Evolutionary conservation across 2,113 vertebrate genomes (phyloP).

Genomic region (Eptesicus fuscus): DNA sequence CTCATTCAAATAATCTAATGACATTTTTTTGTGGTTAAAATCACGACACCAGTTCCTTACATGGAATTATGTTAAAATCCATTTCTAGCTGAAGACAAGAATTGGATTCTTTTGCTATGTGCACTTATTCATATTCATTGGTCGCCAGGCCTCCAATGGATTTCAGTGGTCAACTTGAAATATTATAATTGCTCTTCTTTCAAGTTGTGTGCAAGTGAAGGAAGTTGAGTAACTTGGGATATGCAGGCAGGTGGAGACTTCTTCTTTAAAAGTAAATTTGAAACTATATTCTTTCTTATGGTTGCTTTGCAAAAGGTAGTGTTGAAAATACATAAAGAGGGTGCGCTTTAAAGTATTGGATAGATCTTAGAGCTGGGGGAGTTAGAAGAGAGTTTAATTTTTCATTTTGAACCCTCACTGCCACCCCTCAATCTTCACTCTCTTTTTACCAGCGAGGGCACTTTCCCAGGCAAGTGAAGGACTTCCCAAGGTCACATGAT

Average conservation of each 20-base stretch:
- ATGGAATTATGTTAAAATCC: not conserved
- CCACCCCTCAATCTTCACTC: not conserved
- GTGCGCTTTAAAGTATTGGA: not conserved
- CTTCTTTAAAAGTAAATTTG: not conserved
- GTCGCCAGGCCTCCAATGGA: not conserved
- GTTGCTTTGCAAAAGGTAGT: not conserved
- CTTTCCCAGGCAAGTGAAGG: not conserved
- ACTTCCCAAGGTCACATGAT: not conserved
- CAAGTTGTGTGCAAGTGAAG: not conserved
- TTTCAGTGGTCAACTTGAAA: not conserved
- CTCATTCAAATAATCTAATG: not conserved
- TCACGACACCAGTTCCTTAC: not conserved
- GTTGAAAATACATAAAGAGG: not conserved
- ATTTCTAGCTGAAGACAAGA: conserved; percentile 1
- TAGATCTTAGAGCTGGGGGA: not conserved
- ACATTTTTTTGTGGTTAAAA: not conserved
- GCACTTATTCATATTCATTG: not conserved
- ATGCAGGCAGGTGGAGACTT: not conserved
- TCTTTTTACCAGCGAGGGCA: not conserved
- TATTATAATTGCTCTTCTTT: not conserved
- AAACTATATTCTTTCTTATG: not conserved
- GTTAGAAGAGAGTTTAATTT: not conserved
- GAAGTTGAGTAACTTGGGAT: not conserved
- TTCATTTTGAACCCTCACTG: not conserved
- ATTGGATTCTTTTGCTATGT: not conserved